Evolutionary conservation across 2,113 vertebrate species (phyloP).

Genomic region (Myotis yumanensis): DNA sequence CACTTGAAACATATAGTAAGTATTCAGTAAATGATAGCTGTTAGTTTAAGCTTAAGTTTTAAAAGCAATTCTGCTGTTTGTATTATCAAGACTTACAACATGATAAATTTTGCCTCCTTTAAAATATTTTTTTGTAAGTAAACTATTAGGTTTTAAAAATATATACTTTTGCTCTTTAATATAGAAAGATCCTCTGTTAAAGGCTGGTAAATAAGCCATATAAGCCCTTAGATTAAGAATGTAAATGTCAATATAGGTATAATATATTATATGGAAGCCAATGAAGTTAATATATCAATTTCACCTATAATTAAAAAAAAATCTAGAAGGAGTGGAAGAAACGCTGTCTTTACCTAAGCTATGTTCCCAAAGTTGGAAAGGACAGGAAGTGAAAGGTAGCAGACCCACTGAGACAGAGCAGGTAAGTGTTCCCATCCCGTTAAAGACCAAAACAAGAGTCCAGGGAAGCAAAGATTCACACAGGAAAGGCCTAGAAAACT

Average conservation of each 20-base stretch:
- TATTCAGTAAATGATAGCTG: background rate
- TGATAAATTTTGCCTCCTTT: background rate
- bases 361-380: background rate
- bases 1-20: background rate
- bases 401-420: background rate
- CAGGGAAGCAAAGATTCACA: slow-evolving; percentile 59
- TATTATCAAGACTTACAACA: background rate
- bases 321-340: background rate
- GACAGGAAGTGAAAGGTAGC: background rate
- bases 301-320: background rate
- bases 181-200: background rate
- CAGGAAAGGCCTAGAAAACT: slow-evolving; percentile 70
- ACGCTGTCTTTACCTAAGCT: background rate
- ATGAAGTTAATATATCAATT: background rate
- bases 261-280: background rate
- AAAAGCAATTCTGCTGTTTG: background rate
- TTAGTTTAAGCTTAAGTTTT: slow-evolving; percentile 1
- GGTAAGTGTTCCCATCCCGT: background rate
- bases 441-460: slow-evolving; percentile 53
- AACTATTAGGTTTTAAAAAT: background rate
- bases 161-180: background rate
- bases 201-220: background rate
- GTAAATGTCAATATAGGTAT: background rate
- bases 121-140: slow-evolving; percentile 4
- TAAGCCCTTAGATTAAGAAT: background rate